Conservation (phyloP, 2,797 vertebrate species). For the Danio kyathit region DNA sequence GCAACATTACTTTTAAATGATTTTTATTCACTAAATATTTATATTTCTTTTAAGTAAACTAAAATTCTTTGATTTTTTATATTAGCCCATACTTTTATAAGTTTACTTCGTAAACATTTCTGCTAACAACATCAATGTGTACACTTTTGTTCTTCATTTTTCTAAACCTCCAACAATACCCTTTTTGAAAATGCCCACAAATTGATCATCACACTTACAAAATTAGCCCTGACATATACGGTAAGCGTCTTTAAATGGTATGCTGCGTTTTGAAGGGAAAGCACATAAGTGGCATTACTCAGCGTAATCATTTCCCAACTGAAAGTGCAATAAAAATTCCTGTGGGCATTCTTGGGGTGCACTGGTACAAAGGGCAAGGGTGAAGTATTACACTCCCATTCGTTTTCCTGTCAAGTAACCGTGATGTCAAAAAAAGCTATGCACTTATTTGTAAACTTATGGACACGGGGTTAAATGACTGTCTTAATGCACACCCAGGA, state of each 20-base stretch:
- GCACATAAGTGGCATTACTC: slow-evolving; percentile 65
- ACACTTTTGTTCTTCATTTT: neutral
- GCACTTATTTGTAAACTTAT: slow-evolving; percentile 75
- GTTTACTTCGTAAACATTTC: too few species aligned
- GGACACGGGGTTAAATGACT: slow-evolving; percentile 64
- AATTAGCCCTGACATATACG: slow-evolving; percentile 56
- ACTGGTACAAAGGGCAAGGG: slow-evolving; percentile 60
- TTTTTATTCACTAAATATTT: too few species aligned
- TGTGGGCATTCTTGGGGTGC: slow-evolving; percentile 59
- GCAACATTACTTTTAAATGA: too few species aligned
- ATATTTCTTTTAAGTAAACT: too few species aligned
- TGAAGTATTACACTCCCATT: slow-evolving; percentile 61
- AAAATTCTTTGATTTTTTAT: too few species aligned
- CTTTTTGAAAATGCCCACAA: slow-evolving; percentile 14
- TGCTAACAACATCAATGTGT: neutral
- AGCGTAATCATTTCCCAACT: slow-evolving; percentile 66
- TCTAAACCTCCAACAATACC: neutral
- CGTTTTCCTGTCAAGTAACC: slow-evolving; percentile 61
- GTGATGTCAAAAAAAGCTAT: slow-evolving; percentile 63
- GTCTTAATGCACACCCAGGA: slow-evolving; percentile 66
- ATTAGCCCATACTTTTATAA: too few species aligned
- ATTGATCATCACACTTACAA: slow-evolving; percentile 38
- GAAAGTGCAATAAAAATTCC: slow-evolving; percentile 72
- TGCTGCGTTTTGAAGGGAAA: slow-evolving; percentile 60
- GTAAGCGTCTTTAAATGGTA: slow-evolving; percentile 58